A percentile compares a stretch with the other conserved stretches of the same genome.
Evolutionary conservation across 2,113 vertebrate genomes (phyloP).

Genomic region (Onychostoma macrolepis): DNA sequence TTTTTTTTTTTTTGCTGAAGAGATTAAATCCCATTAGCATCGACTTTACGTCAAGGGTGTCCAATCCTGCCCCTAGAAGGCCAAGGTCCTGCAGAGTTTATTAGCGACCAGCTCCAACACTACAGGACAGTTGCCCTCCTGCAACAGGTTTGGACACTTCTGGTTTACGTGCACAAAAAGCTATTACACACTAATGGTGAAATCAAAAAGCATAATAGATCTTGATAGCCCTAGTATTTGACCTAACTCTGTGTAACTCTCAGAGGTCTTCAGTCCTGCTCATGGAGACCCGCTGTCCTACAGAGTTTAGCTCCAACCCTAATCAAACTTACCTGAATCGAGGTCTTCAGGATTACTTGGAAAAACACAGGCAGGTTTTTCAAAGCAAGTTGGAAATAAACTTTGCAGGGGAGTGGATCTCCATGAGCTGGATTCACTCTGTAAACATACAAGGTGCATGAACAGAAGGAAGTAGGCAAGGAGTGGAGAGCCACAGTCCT

Average conservation of each 20-base stretch:
- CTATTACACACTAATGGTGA: not conserved
- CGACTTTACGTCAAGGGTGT: too few species aligned
- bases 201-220: not conserved
- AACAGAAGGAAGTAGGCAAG: not conserved
- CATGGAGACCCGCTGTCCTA: not conserved
- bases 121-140: too few species aligned
- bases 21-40: too few species aligned
- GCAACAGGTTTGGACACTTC: too few species aligned
- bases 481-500: not conserved
- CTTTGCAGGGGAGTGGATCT: not conserved
- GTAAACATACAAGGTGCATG: not conserved
- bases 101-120: too few species aligned
- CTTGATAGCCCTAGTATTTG: not conserved
- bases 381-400: not conserved
- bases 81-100: not conserved
- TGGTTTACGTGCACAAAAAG: not conserved
- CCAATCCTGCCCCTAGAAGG: too few species aligned
- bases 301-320: not conserved
- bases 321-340: not conserved
- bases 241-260: not conserved
- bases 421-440: not conserved
- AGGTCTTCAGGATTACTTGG: not conserved
- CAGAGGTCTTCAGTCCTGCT: not conserved
- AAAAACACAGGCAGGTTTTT: not conserved
- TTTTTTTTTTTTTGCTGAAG: too few species aligned